Evolutionary conservation across 1,140 invertebrate genomes (phyloP).

Genomic region (Platyscapa corneri): DNA sequence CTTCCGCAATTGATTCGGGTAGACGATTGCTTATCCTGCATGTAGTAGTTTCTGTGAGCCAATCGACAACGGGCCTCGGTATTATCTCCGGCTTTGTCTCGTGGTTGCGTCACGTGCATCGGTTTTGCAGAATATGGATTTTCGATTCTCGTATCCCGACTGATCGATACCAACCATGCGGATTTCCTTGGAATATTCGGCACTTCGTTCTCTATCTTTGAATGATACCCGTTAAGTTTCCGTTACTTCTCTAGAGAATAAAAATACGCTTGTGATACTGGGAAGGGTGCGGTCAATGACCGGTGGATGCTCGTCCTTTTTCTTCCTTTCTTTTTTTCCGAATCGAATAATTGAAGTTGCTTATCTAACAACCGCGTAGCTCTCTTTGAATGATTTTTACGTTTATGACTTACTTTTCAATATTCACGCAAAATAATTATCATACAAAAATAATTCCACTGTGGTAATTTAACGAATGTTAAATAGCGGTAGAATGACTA

Average conservation of each 20-base stretch:
- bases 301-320: background rate
- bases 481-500: background rate
- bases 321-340: background rate
- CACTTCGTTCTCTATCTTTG: constrained; percentile 5
- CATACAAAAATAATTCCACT: background rate
- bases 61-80: background rate
- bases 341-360: background rate
- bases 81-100: constrained; percentile 16
- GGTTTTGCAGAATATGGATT: background rate
- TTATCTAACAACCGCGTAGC: background rate
- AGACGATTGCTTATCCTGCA: background rate
- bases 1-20: constrained; percentile 12
- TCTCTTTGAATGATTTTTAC: too few species aligned
- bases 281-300: background rate
- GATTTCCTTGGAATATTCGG: constrained; percentile 19
- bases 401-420: background rate
- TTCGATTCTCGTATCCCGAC: constrained; percentile 5
- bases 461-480: background rate
- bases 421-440: background rate
- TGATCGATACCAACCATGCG: background rate
- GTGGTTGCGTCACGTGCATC: background rate
- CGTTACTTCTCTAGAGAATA: constrained; percentile 16
- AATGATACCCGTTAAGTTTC: constrained; percentile 2
- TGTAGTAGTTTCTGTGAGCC: background rate
- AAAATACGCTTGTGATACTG: background rate